These are phyloP conservation scores for Poeciliopsis gracilis DNA, from an alignment of 2,797 vertebrate species.

Conservation along the genomic window DNA sequence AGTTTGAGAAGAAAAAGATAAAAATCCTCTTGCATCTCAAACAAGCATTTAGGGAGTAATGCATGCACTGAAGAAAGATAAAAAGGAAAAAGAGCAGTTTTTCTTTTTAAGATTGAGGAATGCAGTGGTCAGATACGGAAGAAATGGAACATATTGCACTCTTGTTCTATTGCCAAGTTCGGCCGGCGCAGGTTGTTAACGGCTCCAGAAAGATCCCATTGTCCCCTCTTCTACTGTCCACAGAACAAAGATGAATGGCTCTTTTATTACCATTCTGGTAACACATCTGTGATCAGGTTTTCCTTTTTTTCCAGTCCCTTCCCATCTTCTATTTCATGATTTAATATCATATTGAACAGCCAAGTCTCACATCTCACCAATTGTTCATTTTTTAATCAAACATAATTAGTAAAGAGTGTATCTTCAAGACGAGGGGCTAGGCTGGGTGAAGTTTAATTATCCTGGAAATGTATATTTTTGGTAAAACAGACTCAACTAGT, in stretches of 20 bases:
- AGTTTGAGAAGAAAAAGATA: constrained; percentile 70
- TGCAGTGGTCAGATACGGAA: constrained; percentile 70
- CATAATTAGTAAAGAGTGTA: constrained; percentile 59
- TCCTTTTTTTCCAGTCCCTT: constrained; percentile 49
- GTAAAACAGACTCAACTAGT: constrained; percentile 39
- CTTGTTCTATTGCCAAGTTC: constrained; percentile 63
- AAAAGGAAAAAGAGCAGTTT: constrained; percentile 59
- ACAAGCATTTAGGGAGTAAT: constrained; percentile 64
- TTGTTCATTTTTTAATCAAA: constrained; percentile 75
- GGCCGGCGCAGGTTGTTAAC: constrained; percentile 69
- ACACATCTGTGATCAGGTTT: constrained; percentile 67
- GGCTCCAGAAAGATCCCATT: constrained; percentile 60
- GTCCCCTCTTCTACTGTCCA: constrained; percentile 50
- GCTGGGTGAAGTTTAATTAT: constrained; percentile 42
- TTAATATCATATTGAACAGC: constrained; percentile 73
- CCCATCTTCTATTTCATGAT: constrained; percentile 68
- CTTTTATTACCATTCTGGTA: constrained; percentile 77
- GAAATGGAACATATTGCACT: constrained; percentile 67
- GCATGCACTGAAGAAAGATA: constrained; percentile 76
- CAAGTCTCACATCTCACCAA: constrained; percentile 62
- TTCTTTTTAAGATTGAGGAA: constrained; percentile 55
- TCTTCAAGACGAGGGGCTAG: constrained; percentile 47
- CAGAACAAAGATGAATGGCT: constrained; percentile 79
- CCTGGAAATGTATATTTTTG: constrained; percentile 25
- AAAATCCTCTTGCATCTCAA: constrained; percentile 73